Evolutionary conservation across 2,797 vertebrate genomes (phyloP), one percentile per base, ranked within the genome.

Genomic region (Melanotaenia parkinsoni): DNA sequence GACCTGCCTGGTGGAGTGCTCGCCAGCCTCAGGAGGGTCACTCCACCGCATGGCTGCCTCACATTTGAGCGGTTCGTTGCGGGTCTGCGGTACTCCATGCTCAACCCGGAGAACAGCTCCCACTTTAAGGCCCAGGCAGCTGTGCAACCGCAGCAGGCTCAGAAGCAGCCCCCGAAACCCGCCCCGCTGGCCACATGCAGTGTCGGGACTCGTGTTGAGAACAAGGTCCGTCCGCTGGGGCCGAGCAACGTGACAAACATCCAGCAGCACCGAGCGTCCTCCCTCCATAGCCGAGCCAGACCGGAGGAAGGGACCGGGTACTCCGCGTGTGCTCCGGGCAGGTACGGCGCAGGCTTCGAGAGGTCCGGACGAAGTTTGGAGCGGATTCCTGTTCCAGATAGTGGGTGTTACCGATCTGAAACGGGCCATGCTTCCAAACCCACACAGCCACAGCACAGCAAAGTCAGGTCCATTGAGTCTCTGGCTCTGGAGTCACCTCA

Each of bases 11-110:
- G 93, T 24, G 96, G 96, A 3, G 97, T 98, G 58, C 90, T 98
- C 86, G 86, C 93, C 70, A 96, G 96, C 33, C 81, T 99, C 81
- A 81, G 97, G 76, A 90, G 89, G 73, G 96, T 95, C 60, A 95
- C 97, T 0, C 96, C 96, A 1, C 93, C 95, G 69, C 96, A 96
- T 76, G 97, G 98, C 16, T 96, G 94, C 88, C 96, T 99, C 67
- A 97, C 96, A 20, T 99, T 99, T 83, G 96, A 99, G 88, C 93
- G 96, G 4, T 97, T 99, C 75, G 96, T 99, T 0, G 89, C 95
- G 28, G 98, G 98, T 43, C 93, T 99, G 47, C 93, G 97, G 12
- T 92, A 94, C 64, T 95, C 97, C 12, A 95, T 98, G 93, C 91
- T 95, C 38, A 93, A 94, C 88, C 87, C 95, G n/a, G 94, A 94